Evolutionary conservation across 2,797 vertebrate species (phyloP).

Genomic region (Gallirallus australis): DNA sequence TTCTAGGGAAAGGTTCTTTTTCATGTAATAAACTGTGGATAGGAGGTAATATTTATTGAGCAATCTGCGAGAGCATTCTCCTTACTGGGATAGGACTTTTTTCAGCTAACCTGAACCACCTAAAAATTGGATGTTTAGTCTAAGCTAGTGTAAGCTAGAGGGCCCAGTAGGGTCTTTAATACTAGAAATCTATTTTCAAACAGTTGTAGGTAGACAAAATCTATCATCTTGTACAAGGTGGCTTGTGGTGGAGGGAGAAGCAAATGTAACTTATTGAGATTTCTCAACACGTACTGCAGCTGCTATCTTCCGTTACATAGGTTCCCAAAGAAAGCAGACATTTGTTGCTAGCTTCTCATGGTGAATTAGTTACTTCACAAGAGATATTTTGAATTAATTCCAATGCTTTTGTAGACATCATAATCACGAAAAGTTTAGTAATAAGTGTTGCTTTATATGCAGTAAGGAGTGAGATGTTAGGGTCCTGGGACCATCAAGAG

Average conservation of each 20-base stretch:
- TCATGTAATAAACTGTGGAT: not conserved
- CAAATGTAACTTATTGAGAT: not conserved
- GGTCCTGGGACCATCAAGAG: not conserved
- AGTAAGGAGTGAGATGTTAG: not conserved
- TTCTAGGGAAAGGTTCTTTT: not conserved
- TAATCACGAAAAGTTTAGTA: not conserved
- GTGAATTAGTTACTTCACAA: not conserved
- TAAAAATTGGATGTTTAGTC: not conserved
- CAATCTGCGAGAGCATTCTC: not conserved
- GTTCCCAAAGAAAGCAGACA: not conserved
- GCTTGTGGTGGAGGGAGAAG: not conserved
- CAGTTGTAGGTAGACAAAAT: not conserved
- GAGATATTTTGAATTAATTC: not conserved
- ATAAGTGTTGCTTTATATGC: accelerated
- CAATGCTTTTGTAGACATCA: not conserved
- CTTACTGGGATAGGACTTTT: not conserved
- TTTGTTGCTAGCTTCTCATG: not conserved
- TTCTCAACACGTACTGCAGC: not conserved
- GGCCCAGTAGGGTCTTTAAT: not conserved
- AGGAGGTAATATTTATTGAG: not conserved
- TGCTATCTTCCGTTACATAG: not conserved
- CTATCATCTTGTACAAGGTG: not conserved
- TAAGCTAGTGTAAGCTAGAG: not conserved
- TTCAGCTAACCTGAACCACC: not conserved
- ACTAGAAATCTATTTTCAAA: not conserved